Base-by-base conservation (phyloP, 1,140 invertebrate genomes). In the Aphis gossypii region DNA sequence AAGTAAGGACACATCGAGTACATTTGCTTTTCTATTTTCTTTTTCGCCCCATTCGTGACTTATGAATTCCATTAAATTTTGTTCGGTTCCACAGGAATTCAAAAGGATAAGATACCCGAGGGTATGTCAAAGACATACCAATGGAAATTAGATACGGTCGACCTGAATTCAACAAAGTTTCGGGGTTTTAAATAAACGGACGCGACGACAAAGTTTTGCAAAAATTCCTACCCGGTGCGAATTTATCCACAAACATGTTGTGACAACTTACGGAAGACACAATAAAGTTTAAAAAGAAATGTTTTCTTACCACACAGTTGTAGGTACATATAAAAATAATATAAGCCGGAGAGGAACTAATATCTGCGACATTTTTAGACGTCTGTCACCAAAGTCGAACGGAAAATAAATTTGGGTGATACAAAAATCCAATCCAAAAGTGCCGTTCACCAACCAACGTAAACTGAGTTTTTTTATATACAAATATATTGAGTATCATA, bases 111-210 rank as follows among this genome's bases (percentile, higher is more conserved):
- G 11, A 82, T 92, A 83, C 68, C 44, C 68, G 5, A 35, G 30
- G 44, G 90, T 35, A 92, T 44, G 90, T 92, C 90, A 92, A 92
- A 92, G 56, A 92, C 68, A 92, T 92, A 83, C 91, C 91, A 38
- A 92, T 92, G 68, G 90, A 92, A 92, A 92, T 92, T 92, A 92
- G 56, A 92, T 83, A 92, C 90, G 68, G 90, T 92, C 60, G 90
- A 92, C 60, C 56, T 92, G 90, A 92, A 82, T 92, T 46, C 90
- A 82, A 92, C 60, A n/a, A 82, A 92, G 56, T 92, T 92, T 92
- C 23, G 44, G 86, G 60, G 90, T 92, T 92, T 92, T 92, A 92
- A 92, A 82, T 82, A 92, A 92, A 92, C 90, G 20, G 25, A 60
- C 35, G 89, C 46, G 88, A 23, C 35, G 89, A 41, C 90, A 68